Conservation (phyloP, 2,113 vertebrate genomes). For the Alces alces region DNA sequence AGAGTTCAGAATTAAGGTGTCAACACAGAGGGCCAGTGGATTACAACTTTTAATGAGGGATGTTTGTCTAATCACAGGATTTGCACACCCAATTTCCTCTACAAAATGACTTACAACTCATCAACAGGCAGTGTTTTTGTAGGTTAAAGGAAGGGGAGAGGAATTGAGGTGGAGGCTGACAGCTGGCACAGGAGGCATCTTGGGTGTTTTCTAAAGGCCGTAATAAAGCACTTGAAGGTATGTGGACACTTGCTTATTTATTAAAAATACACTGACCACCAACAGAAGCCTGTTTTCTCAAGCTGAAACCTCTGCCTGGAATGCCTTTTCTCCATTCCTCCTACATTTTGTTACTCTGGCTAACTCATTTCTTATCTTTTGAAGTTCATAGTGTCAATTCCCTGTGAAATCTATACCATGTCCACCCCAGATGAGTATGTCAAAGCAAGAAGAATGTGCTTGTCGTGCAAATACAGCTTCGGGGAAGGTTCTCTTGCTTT, state of each 20-base stretch:
- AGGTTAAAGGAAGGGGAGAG: slow-evolving; percentile 57
- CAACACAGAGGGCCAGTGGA: background rate
- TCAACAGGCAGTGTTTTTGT: slow-evolving; percentile 46
- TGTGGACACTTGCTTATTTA: background rate
- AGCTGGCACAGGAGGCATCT: slow-evolving; percentile 16
- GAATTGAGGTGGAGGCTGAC: background rate
- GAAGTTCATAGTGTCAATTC: background rate
- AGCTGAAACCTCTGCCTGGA: background rate
- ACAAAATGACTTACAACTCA: slow-evolving; percentile 59
- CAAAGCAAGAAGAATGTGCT: background rate
- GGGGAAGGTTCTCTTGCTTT: background rate
- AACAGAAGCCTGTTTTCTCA: background rate
- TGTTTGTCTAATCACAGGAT: slow-evolving; percentile 65
- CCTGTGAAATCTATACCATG: background rate
- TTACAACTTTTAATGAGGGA: slow-evolving; percentile 53
- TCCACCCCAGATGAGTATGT: background rate
- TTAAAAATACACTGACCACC: slow-evolving; percentile 9
- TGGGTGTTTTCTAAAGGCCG: slow-evolving; percentile 29
- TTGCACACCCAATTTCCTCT: slow-evolving; percentile 58
- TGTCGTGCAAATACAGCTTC: background rate
- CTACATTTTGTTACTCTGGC: background rate
- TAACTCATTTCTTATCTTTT: background rate
- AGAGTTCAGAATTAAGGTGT: slow-evolving; percentile 26
- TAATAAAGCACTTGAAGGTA: slow-evolving; percentile 21
- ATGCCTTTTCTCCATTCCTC: background rate